Base-by-base conservation (phyloP, 2,888 invertebrate genomes). In the Drosophila koepferae region DNA sequence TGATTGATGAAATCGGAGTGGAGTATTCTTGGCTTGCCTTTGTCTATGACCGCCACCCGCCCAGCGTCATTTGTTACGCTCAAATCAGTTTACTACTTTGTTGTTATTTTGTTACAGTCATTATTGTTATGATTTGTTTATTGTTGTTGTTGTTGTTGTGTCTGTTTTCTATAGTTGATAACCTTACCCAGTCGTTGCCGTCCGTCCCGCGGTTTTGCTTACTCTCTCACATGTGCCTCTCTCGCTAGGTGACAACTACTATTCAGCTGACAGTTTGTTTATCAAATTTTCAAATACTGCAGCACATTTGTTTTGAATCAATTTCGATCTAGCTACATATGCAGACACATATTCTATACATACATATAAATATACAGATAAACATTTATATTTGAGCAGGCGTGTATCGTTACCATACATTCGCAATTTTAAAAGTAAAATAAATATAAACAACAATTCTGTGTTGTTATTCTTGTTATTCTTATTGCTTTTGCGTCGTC, bases 381-480 rank as follows among this genome's bases (percentile, higher is more conserved):
- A 12, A n/a, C 2, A 49, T 34, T 14, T 18, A 34, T 34, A 34
- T 38, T 6, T 40, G 34, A 69, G n/a, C 34, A 44, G 68, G 55
- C 48, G 59, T 56, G 43, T 34, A 48, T 40, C 40, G 38, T 18
- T 76, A 23, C 62, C 43, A 62, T 55, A 72, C 55, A 74, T 65
- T 71, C 66, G 60, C 48, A 77, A 74, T 65, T 79, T 81, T 59
- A 48, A 72, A 79, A 71, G 77, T 72, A 81, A 80, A 74, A 77
- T 73, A 77, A 77, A 75, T 69, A 72, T 63, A 75, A 80, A 68
- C 59, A 60, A 56, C 63, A 56, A 55, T 60, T 70, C 70, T 56
- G 53, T 53, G 67, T 55, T 55, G 70, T 61, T 80, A 79, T 82
- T 82, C 74, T 70, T 82, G 82, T 80, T 77, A 77, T 82, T 80